phyloP scores from a whole-genome alignment of 2,113 vertebrate genomes.

The Labeo rohita region DNA sequence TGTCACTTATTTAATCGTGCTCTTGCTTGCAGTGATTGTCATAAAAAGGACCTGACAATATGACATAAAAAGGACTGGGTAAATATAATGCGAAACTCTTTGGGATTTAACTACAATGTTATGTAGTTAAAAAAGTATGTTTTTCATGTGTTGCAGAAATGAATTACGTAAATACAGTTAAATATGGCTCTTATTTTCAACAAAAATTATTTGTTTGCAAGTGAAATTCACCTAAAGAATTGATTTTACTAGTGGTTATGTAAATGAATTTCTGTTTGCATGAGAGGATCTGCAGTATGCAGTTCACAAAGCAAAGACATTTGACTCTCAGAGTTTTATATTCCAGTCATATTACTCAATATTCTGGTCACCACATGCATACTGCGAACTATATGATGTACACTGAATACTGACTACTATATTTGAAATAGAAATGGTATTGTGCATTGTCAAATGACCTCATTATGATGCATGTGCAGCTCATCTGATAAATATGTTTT shows the following conservation, averaged over 20 bases:
- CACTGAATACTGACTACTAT: neutral
- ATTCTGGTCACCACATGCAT: neutral
- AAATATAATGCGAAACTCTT: neutral
- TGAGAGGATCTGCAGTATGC: neutral
- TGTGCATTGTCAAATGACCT: neutral
- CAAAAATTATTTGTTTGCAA: neutral
- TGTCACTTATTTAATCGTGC: neutral
- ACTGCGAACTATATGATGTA: neutral
- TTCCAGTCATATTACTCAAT: neutral
- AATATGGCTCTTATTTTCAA: neutral
- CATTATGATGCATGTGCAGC: neutral
- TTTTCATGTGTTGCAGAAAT: neutral
- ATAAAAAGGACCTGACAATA: neutral
- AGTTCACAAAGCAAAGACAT: neutral
- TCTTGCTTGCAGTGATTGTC: neutral
- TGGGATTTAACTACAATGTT: neutral
- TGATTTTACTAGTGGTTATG: constrained; percentile 16
- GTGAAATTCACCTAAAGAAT: neutral
- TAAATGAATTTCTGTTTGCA: neutral
- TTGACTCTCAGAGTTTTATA: neutral
- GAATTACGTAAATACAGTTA: neutral
- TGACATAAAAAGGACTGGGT: too few species aligned
- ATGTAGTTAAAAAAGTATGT: neutral
- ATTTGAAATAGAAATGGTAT: neutral
- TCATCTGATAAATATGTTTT: neutral